Conservation (phyloP, 2,888 invertebrate species). For the Phalangium opilio region DNA sequence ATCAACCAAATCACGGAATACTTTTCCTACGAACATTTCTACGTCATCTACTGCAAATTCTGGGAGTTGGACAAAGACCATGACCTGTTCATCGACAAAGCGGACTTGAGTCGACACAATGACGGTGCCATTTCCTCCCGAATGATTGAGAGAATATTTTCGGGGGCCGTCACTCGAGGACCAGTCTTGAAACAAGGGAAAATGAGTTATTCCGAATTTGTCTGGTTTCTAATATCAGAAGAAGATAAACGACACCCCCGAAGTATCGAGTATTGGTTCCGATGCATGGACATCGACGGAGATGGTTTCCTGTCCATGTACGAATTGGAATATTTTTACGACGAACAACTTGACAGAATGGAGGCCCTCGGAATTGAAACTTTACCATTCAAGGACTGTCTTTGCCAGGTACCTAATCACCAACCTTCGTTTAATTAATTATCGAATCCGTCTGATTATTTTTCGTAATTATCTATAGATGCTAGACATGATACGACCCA, state of each 20-base stretch:
- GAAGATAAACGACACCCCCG: constrained; percentile 94
- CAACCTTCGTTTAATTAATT: too few relatives aligned
- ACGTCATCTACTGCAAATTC: constrained; percentile 99
- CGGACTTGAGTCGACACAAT: constrained; percentile 84
- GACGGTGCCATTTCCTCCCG: constrained; percentile 92
- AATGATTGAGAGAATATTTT: constrained; percentile 93
- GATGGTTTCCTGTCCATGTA: constrained; percentile 96
- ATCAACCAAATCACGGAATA: constrained; percentile 66
- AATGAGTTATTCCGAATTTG: constrained; percentile 98
- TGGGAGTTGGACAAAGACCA: constrained; percentile 99
- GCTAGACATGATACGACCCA: constrained; percentile 46
- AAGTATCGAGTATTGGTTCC: constrained; percentile 84
- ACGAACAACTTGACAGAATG: constrained; percentile 91
- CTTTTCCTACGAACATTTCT: constrained; percentile 97
- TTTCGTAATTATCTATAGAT: constrained; percentile 31
- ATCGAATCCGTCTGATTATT: too few relatives aligned
- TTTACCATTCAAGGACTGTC: constrained; percentile 83
- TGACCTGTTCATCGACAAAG: constrained; percentile 85
- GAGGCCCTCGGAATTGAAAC: constrained; percentile 94
- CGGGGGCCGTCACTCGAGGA: constrained; percentile 84
- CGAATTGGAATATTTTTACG: constrained; percentile 90
- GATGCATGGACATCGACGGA: constrained; percentile 97
- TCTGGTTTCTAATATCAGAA: constrained; percentile 96
- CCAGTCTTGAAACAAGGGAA: constrained; percentile 41
- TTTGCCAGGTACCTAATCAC: constrained; percentile 50